Base-by-base conservation (phyloP, 2,888 invertebrate genomes). In the Sphinx pinastri region DNA sequence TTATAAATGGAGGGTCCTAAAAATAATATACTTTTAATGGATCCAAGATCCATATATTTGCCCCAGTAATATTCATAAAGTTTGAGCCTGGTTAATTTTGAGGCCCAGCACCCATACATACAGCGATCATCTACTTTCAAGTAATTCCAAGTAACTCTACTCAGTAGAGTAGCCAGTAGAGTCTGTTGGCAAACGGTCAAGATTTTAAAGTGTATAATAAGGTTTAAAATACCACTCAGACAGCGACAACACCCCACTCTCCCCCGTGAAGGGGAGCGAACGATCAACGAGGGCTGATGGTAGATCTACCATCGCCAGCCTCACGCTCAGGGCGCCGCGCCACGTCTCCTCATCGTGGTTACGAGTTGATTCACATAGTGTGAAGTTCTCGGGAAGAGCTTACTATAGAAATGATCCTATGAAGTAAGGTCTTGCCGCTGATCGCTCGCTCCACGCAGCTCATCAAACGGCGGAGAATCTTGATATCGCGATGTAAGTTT, bases 321-420 rank as follows among this genome's bases (percentile, higher is more conserved):
- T 77, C 77, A 77, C 79, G 77, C 77, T 79, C 77, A 74, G 72
- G 76, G 73, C 63, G 70, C 76, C 75, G 74, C 77, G 76, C 78
- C 76, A 77, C 78, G 52, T 71, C 76, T 78, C 78, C 54, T 78
- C 77, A 76, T 72, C 76, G 68, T 71, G 77, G 75, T 52, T 66
- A 67, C 63, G 68, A 71, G 68, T n/a, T 69, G 60, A 71, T 78
- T 75, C 76, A 77, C 75, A 68, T 76, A 71, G 71, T 74, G 76
- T 78, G 77, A 73, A 69, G 68, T 71, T 77, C 77, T 78, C 75
- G 79, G 74, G 76, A 77, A 79, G 77, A 78, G 74, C 79, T 78
- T 79, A 79, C 79, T 79, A 77, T 78, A 78, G 77, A 79, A 79
- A 79, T 79, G 79, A 79, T 79, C 78, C 79, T 78, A 78, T 79